Evolutionary conservation across 1,140 invertebrate species (phyloP).

Genomic region (Hermatobates lingyangjiaoensis): DNA sequence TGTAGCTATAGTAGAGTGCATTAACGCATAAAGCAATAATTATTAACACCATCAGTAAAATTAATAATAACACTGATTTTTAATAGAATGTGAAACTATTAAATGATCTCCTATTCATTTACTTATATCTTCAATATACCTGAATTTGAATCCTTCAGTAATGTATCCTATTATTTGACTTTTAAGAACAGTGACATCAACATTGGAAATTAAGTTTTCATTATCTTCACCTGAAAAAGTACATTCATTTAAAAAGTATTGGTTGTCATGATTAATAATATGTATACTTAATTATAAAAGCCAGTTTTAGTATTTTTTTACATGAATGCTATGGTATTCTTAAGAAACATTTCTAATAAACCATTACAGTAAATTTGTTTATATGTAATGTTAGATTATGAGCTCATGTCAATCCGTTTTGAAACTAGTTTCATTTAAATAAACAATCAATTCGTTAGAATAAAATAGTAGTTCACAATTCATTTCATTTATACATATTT

Average conservation of each 20-base stretch:
- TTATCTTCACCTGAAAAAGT: not conserved
- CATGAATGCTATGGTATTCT: not conserved
- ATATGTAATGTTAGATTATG: not conserved
- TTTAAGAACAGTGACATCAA: slow-evolving; percentile 11
- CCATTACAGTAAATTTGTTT: not conserved
- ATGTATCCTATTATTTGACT: slow-evolving; percentile 26
- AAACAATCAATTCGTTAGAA: not conserved
- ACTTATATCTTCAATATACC: slow-evolving; percentile 21
- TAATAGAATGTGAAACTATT: not conserved
- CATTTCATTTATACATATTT: not conserved
- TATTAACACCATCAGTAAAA: not conserved
- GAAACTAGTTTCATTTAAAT: not conserved
- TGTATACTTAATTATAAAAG: not conserved
- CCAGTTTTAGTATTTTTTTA: not conserved
- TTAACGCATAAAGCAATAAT: not conserved
- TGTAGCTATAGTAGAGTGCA: not conserved
- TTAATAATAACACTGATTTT: not conserved
- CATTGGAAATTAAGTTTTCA: not conserved
- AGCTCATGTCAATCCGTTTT: not conserved
- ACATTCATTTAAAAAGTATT: not conserved
- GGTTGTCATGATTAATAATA: not conserved
- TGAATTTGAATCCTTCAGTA: slow-evolving; percentile 31
- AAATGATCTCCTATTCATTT: not conserved
- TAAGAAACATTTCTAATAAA: not conserved
- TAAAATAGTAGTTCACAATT: not conserved